A percentile compares a stretch with the other conserved stretches of the same genome.
Conservation (phyloP, 2,888 invertebrate species). For the Oxystoma pomonae region DNA sequence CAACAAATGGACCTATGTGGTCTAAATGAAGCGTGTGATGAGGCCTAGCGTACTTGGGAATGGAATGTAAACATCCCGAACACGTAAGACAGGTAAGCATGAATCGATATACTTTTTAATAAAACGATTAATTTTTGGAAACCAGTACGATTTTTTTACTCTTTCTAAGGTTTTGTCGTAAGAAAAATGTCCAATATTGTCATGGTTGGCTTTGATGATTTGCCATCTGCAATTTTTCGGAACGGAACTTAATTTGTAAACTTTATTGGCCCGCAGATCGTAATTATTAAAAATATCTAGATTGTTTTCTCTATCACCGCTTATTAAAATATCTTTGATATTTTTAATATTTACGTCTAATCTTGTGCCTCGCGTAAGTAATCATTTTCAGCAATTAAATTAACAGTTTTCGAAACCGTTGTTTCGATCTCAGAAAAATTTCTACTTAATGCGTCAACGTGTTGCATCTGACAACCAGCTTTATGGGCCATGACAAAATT, state of each 20-base stretch:
- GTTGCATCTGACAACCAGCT: constrained; percentile 31
- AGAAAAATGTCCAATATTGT: too few species aligned
- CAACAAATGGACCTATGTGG: constrained; percentile 43
- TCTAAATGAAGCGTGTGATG: constrained; percentile 35
- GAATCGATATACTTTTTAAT: too few species aligned
- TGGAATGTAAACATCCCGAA: constrained; percentile 19
- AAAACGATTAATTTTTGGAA: too few species aligned
- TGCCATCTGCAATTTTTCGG: constrained; percentile 29
- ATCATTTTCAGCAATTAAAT: constrained; percentile 18
- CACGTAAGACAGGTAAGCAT: too few species aligned
- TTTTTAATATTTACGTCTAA: constrained; percentile 13
- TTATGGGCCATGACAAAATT: constrained; percentile 19
- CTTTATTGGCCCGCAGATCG: constrained; percentile 20
- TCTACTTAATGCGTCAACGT: constrained; percentile 37
- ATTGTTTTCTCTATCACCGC: constrained; percentile 17
- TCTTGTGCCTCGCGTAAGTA: constrained; percentile 23
- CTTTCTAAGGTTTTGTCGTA: too few species aligned
- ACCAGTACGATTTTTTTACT: too few species aligned
- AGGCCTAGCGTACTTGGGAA: constrained; percentile 16
- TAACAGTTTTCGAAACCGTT: constrained; percentile 1
- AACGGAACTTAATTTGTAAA: constrained; percentile 25
- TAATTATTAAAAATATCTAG: constrained; percentile 21
- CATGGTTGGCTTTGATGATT: too few species aligned
- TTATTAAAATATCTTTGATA: constrained; percentile 21
- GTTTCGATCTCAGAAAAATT: constrained; percentile 7